These are phyloP conservation scores for Malurus elegans DNA, from an alignment of 2,113 vertebrate species.

Conservation along the genomic window DNA sequence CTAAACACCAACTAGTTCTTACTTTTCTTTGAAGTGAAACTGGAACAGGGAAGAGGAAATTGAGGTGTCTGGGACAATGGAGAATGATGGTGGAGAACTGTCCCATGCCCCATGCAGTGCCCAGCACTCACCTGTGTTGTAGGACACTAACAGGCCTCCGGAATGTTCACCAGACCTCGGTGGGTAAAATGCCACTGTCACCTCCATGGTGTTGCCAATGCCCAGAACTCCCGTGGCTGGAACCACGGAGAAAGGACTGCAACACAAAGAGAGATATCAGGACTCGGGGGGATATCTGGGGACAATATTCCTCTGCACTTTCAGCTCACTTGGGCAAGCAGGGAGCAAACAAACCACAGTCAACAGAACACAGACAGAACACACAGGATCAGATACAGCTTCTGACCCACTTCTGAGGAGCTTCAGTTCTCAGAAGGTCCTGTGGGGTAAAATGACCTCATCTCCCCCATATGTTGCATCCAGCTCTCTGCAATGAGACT, in stretches of 20 bases:
- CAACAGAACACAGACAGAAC: neutral
- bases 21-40: neutral
- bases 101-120: neutral
- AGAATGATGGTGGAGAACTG: neutral
- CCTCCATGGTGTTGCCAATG: constrained; percentile 74
- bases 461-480: neutral
- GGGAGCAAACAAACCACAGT: neutral
- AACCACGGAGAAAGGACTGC: constrained; percentile 85
- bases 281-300: neutral
- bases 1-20: neutral
- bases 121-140: constrained; percentile 73
- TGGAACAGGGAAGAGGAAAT: neutral
- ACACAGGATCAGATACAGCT: neutral
- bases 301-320: neutral
- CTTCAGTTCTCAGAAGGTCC: neutral
- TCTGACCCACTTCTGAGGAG: neutral
- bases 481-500: neutral
- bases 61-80: rapidly evolving
- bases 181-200: constrained; percentile 80
- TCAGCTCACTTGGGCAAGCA: neutral
- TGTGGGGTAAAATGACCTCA: neutral
- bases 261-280: neutral
- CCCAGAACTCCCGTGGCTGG: constrained; percentile 74
- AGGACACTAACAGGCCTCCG: constrained; percentile 73
- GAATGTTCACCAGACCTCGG: constrained; percentile 70